Evolutionary conservation across 2,797 vertebrate species (phyloP).

Genomic region (Alfaro cultratus): DNA sequence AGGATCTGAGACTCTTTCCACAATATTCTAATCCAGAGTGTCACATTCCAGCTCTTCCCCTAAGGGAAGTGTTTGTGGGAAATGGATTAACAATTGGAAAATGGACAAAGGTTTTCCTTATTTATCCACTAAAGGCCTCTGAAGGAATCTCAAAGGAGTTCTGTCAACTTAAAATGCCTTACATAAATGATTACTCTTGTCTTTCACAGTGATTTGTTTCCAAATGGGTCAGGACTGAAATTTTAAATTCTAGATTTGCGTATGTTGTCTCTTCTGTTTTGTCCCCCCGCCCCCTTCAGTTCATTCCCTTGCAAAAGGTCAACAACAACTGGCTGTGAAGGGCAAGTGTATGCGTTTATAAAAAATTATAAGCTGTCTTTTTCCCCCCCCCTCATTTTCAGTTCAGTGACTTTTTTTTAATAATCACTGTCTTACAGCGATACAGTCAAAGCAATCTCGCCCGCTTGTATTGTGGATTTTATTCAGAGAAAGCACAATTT

Average conservation of each 20-base stretch:
- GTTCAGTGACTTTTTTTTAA: conserved; percentile 77
- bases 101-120: conserved; percentile 88
- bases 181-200: conserved; percentile 90
- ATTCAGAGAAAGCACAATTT: conserved; percentile 49
- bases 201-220: conserved; percentile 88
- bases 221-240: conserved; percentile 75
- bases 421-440: conserved; percentile 75
- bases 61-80: conserved; percentile 71
- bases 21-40: conserved; percentile 68
- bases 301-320: conserved; percentile 65
- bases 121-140: conserved; percentile 83
- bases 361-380: conserved; percentile 82
- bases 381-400: conserved; percentile 67
- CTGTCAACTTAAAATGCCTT: conserved; percentile 98
- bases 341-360: conserved; percentile 88
- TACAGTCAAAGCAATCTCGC: conserved; percentile 88
- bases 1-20: conserved; percentile 82
- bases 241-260: conserved; percentile 79
- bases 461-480: conserved; percentile 39
- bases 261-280: conserved; percentile 14
- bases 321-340: conserved; percentile 85
- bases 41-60: conserved; percentile 63
- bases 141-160: conserved; percentile 87
- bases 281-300: conserved; percentile 12
- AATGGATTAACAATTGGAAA: conserved; percentile 59